Conservation (phyloP, 1,140 invertebrate species). For the Papilio dardanus region DNA sequence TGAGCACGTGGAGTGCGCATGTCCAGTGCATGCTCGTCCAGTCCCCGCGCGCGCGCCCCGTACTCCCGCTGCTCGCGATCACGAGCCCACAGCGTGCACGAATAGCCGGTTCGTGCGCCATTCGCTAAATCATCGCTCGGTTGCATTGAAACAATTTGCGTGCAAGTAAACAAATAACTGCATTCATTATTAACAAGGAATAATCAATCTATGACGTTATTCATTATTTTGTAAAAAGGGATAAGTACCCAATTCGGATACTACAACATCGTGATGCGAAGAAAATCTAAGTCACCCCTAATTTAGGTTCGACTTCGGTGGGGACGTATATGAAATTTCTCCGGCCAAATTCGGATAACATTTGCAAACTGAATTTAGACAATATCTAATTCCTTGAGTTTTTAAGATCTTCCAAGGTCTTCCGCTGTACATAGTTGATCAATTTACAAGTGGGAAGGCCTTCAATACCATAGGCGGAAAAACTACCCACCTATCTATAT, state of each 20-base stretch:
- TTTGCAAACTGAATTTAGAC: too few species aligned
- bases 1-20: conserved; percentile 73
- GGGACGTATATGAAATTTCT: too few species aligned
- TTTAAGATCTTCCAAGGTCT: neutral
- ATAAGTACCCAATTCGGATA: neutral
- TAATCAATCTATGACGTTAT: neutral
- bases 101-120: conserved; percentile 42
- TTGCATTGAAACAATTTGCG: conserved; percentile 33
- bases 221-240: neutral
- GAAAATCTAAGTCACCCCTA: too few species aligned
- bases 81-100: conserved; percentile 60
- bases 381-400: too few species aligned
- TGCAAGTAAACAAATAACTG: conserved; percentile 33
- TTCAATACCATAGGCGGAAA: neutral
- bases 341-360: too few species aligned
- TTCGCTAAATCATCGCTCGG: conserved; percentile 38
- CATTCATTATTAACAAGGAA: conserved; percentile 13
- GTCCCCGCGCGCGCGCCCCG: conserved; percentile 38
- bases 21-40: conserved; percentile 54
- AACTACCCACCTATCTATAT: neutral
- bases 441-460: neutral
- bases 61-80: conserved; percentile 47
- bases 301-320: too few species aligned
- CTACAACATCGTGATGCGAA: neutral
- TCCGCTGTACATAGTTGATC: neutral